phyloP scores from a whole-genome alignment of 1,140 invertebrate species.

The Palaemon carinicauda region DNA sequence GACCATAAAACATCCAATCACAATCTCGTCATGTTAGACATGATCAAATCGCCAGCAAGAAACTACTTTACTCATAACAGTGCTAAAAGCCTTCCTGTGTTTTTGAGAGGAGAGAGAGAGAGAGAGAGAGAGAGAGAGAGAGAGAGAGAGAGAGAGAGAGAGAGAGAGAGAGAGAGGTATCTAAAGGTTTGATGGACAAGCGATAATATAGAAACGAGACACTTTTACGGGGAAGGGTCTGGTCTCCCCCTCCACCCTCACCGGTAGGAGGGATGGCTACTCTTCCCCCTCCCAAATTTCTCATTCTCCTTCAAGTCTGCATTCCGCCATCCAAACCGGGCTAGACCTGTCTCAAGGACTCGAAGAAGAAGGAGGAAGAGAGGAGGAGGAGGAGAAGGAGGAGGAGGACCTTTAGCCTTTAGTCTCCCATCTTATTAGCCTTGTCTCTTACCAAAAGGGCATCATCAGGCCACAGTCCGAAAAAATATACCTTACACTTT shows the following conservation, averaged over 20 bases:
- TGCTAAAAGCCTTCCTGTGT: too few relatives aligned
- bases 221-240: neutral
- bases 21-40: too few relatives aligned
- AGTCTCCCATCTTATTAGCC: too few relatives aligned
- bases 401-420: neutral
- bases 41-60: too few relatives aligned
- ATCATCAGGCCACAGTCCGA: too few relatives aligned
- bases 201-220: neutral
- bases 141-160: neutral
- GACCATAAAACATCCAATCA: too few relatives aligned
- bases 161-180: neutral
- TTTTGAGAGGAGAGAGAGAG: too few relatives aligned
- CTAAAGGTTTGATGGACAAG: neutral
- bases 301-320: neutral
- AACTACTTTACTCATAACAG: too few relatives aligned
- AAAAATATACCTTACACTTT: too few relatives aligned
- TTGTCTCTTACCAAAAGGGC: too few relatives aligned
- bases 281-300: neutral
- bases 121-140: neutral
- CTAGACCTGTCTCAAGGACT: neutral
- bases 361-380: too few relatives aligned
- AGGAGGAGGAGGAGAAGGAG: neutral
- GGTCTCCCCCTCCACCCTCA: neutral
- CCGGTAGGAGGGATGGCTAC: neutral
- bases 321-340: neutral